A percentile compares a stretch with the other conserved stretches of the same genome.
Conservation (phyloP, 2,113 vertebrate species). For the Grus americana region DNA sequence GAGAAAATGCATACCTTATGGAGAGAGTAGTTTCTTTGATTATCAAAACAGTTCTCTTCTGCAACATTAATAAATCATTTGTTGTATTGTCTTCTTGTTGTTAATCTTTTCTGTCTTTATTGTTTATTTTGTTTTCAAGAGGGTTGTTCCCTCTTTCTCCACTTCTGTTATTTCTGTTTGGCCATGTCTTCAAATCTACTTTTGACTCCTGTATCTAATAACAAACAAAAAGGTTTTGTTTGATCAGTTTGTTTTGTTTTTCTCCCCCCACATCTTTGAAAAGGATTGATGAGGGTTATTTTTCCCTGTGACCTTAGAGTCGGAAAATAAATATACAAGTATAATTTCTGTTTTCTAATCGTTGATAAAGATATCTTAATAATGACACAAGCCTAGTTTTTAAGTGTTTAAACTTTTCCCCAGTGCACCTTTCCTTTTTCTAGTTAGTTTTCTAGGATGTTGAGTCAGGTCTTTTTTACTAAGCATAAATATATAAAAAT, state of each 20-base stretch:
- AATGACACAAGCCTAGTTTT: neutral
- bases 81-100: neutral
- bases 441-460: neutral
- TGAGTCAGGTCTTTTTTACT: neutral
- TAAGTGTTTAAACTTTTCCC: neutral
- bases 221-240: neutral
- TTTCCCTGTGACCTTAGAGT: neutral
- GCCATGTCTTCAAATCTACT: neutral
- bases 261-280: neutral
- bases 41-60: neutral
- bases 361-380: neutral
- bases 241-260: neutral
- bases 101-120: neutral
- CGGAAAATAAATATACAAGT: neutral
- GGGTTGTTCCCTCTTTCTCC: neutral
- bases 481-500: neutral
- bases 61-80: neutral
- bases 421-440: neutral
- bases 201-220: neutral
- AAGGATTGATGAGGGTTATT: neutral
- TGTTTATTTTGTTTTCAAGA: neutral
- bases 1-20: neutral
- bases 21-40: neutral
- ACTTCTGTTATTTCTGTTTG: neutral
- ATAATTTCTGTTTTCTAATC: neutral